A percentile compares a stretch with the other conserved stretches of the same genome.
Conservation (phyloP, 2,797 vertebrate genomes). For the Amblyraja radiata region DNA sequence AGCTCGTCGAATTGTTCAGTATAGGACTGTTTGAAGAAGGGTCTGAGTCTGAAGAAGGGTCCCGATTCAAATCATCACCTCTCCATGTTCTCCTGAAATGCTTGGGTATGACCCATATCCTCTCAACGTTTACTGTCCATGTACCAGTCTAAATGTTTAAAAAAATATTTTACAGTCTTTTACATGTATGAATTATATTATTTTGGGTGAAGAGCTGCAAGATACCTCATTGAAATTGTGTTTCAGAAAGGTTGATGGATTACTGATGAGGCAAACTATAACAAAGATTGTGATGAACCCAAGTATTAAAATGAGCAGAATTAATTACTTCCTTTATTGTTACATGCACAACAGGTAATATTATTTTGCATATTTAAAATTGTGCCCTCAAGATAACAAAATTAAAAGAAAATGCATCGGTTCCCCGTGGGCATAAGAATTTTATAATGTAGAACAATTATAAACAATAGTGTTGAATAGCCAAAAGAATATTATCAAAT, state of each 20-base stretch:
- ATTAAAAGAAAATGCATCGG: background rate
- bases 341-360: background rate
- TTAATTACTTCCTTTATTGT: background rate
- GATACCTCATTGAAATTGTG: background rate
- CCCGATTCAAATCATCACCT: too few relatives aligned
- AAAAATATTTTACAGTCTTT: too few relatives aligned
- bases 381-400: background rate
- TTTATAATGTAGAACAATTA: background rate
- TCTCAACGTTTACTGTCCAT: too few relatives aligned
- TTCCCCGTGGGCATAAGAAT: too few relatives aligned
- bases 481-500: background rate
- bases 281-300: background rate
- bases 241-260: background rate
- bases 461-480: conserved; percentile 5
- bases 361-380: background rate
- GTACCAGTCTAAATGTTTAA: too few relatives aligned
- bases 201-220: background rate
- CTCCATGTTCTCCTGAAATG: too few relatives aligned
- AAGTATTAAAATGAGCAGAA: background rate
- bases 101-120: too few relatives aligned
- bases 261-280: background rate
- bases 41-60: too few relatives aligned
- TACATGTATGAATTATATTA: background rate
- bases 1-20: background rate
- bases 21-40: too few relatives aligned